Percentiles rank a stretch among this genome's conserved stretches.
Evolutionary conservation across 1,140 invertebrate species (phyloP).

Genomic region (Drosophila pruinosa): DNA sequence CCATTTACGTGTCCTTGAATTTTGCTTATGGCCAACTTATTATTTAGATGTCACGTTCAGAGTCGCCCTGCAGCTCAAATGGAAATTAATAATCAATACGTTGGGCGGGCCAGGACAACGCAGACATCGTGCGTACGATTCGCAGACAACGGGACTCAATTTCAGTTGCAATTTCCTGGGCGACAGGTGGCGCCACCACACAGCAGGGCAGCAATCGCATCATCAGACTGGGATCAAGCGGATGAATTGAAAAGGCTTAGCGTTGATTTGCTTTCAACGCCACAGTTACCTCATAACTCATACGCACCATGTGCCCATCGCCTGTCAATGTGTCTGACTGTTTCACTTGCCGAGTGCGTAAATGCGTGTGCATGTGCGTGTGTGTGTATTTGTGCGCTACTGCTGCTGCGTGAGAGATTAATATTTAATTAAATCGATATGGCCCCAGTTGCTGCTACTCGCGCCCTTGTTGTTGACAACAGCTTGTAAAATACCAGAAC

Average conservation of each 20-base stretch:
- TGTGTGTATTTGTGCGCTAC: neutral
- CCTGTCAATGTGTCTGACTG: conserved; percentile 10
- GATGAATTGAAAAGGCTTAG: conserved; percentile 38
- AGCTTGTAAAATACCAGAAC: conserved; percentile 53
- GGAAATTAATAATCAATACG: conserved; percentile 62
- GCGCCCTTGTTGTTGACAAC: conserved; percentile 41
- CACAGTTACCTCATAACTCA: conserved; percentile 33
- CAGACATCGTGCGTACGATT: conserved; percentile 12
- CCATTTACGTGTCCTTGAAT: conserved; percentile 61
- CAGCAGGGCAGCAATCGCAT: neutral
- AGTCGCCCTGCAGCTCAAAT: neutral
- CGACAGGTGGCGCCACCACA: conserved; percentile 18
- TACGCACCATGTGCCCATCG: conserved; percentile 42
- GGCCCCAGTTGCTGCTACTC: conserved; percentile 18
- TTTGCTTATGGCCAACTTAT: conserved; percentile 18
- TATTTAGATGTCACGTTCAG: conserved; percentile 12
- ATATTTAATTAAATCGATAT: conserved; percentile 72
- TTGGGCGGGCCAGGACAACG: no score
- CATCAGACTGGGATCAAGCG: conserved; percentile 18
- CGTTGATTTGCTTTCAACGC: conserved; percentile 31
- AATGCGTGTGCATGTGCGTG: neutral
- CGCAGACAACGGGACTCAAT: conserved; percentile 29
- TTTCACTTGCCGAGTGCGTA: conserved; percentile 4
- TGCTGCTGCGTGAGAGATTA: conserved; percentile 38
- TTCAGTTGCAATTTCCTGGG: conserved; percentile 38